A percentile compares a stretch with the other conserved stretches of the same genome.
These are phyloP conservation scores for Ctenodactylus gundi DNA, from an alignment of 2,113 vertebrate species.

Conservation along the genomic window DNA sequence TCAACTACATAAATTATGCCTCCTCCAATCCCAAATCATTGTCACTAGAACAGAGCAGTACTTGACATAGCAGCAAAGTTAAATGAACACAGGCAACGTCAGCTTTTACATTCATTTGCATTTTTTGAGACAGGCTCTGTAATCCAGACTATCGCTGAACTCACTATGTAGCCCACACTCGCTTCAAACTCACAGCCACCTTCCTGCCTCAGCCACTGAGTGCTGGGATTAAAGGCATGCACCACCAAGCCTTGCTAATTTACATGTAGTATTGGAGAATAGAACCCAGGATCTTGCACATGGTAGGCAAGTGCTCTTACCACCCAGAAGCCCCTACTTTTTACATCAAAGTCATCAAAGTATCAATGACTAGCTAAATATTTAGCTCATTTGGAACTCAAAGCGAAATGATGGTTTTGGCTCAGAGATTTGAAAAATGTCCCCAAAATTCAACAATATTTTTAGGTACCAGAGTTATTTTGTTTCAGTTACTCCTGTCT, in stretches of 20 bases:
- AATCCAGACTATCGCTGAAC: no score
- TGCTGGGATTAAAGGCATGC: no score
- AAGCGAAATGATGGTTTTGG: slow-evolving; percentile 52
- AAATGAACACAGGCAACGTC: background rate
- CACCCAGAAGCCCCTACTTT: no score
- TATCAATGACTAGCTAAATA: slow-evolving; percentile 32
- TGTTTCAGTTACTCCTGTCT: slow-evolving; percentile 38
- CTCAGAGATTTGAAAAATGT: background rate
- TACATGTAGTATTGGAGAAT: no score
- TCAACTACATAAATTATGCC: background rate
- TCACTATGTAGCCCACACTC: no score
- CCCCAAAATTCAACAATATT: background rate
- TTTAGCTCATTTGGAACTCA: background rate
- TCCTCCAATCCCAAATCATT: background rate
- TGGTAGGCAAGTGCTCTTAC: no score
- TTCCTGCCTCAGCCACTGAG: no score
- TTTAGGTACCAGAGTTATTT: slow-evolving; percentile 18
- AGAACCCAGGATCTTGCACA: no score
- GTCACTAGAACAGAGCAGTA: background rate
- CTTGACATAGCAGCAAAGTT: background rate
- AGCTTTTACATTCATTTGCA: slow-evolving; percentile 34
- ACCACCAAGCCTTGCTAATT: no score
- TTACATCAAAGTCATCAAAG: no score
- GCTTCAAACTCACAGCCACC: no score
- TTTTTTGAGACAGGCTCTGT: no score